These are phyloP conservation scores for Carabus problematicus DNA, from an alignment of 2,888 invertebrate genomes.

Conservation along the genomic window DNA sequence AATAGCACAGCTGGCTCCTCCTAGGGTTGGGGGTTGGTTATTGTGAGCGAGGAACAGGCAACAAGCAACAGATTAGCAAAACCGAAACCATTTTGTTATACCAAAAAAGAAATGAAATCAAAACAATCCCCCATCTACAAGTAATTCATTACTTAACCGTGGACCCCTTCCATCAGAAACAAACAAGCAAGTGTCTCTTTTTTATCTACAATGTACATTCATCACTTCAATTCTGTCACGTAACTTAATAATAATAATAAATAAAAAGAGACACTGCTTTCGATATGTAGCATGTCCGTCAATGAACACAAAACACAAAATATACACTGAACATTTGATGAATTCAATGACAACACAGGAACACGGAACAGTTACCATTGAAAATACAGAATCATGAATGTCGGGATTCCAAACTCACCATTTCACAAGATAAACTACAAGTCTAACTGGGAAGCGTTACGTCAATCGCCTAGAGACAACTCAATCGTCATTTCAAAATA, in stretches of 20 bases:
- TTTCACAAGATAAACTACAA: too few species aligned
- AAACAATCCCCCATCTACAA: slow-evolving; percentile 16
- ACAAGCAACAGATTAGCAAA: slow-evolving; percentile 62
- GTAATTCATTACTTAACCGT: neutral
- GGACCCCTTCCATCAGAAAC: neutral
- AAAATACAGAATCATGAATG: too few species aligned
- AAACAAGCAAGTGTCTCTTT: neutral
- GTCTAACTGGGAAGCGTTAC: too few species aligned
- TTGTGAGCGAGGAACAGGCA: slow-evolving; percentile 56
- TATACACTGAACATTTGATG: neutral
- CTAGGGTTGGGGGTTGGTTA: slow-evolving; percentile 53
- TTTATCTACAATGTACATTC: neutral
- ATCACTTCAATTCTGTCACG: neutral
- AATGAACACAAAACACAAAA: neutral
- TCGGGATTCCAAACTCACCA: too few species aligned
- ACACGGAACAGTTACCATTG: too few species aligned
- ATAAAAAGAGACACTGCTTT: slow-evolving; percentile 23
- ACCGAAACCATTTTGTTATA: slow-evolving; percentile 47
- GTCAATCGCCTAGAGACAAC: neutral
- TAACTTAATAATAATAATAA: neutral
- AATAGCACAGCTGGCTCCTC: slow-evolving; percentile 80
- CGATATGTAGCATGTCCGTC: slow-evolving; percentile 38
- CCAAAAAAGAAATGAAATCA: slow-evolving; percentile 6
- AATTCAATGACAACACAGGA: too few species aligned
- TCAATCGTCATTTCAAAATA: slow-evolving; percentile 6